Percentiles rank a stretch among this genome's conserved stretches.
Evolutionary conservation across 2,888 invertebrate species (phyloP).

Genomic region (Eupithecia pulchellata): DNA sequence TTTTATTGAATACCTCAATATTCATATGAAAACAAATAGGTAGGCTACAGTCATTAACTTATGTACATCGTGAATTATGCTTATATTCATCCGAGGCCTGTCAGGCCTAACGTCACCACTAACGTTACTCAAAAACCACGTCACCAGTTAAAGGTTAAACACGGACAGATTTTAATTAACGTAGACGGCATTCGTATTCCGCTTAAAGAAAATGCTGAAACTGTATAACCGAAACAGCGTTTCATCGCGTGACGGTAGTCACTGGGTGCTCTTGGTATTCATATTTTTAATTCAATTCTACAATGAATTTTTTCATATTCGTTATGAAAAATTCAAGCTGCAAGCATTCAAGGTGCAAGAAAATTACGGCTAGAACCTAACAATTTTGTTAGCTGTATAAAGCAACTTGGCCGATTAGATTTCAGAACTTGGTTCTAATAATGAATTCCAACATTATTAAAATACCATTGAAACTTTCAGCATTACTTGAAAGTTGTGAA

Average conservation of each 20-base stretch:
- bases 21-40: too few relatives aligned
- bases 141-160: too few relatives aligned
- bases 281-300: background rate
- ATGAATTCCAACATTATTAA: conserved; percentile 11
- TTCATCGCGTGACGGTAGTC: background rate
- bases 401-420: background rate
- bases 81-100: too few relatives aligned
- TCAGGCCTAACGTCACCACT: too few relatives aligned
- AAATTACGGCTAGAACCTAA: background rate
- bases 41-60: too few relatives aligned
- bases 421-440: background rate
- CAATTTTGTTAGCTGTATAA: background rate
- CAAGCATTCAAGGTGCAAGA: background rate
- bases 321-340: background rate
- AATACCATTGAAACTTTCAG: conserved; percentile 11
- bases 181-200: background rate
- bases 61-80: too few relatives aligned
- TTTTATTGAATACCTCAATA: too few relatives aligned
- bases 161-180: background rate
- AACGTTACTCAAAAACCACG: too few relatives aligned
- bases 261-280: background rate
- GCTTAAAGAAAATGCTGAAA: background rate
- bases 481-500: conserved; percentile 5
- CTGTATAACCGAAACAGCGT: background rate
- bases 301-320: background rate